phyloP scores from a whole-genome alignment of 35 echinoderm and acorn worm species.

The Patiria miniata region DNA sequence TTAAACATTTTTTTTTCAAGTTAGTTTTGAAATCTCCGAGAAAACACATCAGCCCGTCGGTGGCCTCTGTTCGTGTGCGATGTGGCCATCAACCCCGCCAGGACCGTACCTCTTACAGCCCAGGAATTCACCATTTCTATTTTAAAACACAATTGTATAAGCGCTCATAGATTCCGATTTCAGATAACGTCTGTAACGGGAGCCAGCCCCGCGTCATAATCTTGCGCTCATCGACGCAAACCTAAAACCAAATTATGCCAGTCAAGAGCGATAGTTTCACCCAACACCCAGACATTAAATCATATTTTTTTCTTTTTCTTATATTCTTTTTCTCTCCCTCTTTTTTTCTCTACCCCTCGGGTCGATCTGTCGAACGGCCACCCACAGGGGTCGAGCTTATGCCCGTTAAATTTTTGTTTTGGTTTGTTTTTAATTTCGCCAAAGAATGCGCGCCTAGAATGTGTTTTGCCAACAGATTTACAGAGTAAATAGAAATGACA shows the following conservation, averaged over 20 bases:
- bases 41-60: no score
- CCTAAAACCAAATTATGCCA: slow-evolving; percentile 8
- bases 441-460: slow-evolving; percentile 28
- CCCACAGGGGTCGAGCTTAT: not conserved
- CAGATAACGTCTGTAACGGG: slow-evolving; percentile 3
- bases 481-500: slow-evolving; percentile 26
- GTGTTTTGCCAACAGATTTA: slow-evolving; percentile 27
- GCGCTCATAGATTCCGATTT: not conserved
- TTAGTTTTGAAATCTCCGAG: no score
- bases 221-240: not conserved
- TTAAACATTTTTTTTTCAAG: no score
- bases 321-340: not conserved
- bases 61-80: no score
- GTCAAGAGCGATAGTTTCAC: not conserved
- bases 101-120: no score
- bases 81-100: no score
- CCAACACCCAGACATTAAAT: slow-evolving; percentile 5
- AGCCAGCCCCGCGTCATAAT: not conserved
- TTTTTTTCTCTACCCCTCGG: not conserved
- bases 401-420: not conserved
- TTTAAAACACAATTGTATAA: no score
- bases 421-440: slow-evolving; percentile 17
- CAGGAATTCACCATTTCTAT: no score
- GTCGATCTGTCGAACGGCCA: not conserved
- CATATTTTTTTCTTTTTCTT: not conserved